Evolutionary conservation across 2,113 vertebrate genomes (phyloP).

Genomic region (Gracilinanus agilis): DNA sequence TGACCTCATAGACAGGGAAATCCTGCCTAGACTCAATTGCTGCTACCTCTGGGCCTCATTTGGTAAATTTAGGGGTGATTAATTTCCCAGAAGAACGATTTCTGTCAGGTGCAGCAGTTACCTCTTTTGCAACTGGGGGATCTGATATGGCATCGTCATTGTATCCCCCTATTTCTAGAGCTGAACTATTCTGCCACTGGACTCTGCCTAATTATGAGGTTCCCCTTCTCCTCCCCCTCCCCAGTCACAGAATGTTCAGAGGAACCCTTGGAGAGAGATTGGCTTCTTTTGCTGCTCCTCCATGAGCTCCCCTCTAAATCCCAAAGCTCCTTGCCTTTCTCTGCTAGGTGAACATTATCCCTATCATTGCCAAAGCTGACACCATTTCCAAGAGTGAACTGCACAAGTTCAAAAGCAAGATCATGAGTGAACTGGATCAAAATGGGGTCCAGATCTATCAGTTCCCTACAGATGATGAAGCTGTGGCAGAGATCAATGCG

Average conservation of each 20-base stretch:
- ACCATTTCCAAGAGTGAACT: conserved; percentile 98
- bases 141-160: not conserved
- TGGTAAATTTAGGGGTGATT: not conserved
- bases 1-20: not conserved
- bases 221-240: too few relatives aligned
- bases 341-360: conserved; percentile 96
- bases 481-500: conserved; percentile 95
- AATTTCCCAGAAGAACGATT: not conserved
- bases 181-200: not conserved
- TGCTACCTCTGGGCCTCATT: not conserved
- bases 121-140: not conserved
- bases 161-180: not conserved
- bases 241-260: not conserved
- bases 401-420: conserved; percentile 99
- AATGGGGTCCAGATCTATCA: conserved; percentile 99
- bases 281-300: not conserved
- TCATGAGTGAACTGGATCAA: conserved; percentile 99
- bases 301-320: not conserved
- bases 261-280: not conserved
- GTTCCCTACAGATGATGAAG: conserved; percentile 96
- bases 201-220: not conserved
- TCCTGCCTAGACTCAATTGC: not conserved
- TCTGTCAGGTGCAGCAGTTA: not conserved
- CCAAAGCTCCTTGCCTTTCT: not conserved
- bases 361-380: conserved; percentile 98